phyloP scores from a whole-genome alignment of 2,888 invertebrate genomes.

The Pachydiplax longipennis region DNA sequence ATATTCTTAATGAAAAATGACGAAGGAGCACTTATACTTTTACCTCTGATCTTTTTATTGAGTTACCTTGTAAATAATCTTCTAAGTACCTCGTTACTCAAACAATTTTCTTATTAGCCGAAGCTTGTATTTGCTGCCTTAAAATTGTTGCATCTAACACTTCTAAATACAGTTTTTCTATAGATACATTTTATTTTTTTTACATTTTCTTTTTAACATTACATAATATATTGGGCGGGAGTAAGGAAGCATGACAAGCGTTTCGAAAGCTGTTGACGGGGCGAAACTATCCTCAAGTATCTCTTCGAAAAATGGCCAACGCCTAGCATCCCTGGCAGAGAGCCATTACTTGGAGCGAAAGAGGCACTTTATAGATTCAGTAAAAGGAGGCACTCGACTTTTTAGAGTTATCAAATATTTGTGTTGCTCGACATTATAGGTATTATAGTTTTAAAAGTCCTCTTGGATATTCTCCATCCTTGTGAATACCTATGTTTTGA shows the following conservation, averaged over 20 bases:
- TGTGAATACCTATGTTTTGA: too few species aligned
- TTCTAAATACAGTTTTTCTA: too few species aligned
- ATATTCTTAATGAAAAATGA: too few species aligned
- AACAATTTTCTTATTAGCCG: background rate
- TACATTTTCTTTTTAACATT: too few species aligned
- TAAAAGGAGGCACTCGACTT: background rate
- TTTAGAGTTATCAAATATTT: background rate
- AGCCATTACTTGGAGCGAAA: background rate
- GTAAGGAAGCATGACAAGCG: background rate
- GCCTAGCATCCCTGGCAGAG: background rate
- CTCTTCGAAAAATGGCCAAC: background rate
- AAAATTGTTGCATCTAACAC: background rate
- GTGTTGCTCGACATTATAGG: background rate
- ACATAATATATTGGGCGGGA: too few species aligned
- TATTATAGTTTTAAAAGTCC: too few species aligned
- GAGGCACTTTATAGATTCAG: background rate
- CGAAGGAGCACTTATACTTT: too few species aligned
- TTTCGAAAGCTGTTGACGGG: background rate
- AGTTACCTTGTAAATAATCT: too few species aligned
- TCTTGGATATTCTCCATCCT: too few species aligned
- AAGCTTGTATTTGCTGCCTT: background rate
- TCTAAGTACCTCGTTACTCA: background rate
- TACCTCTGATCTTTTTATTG: too few species aligned
- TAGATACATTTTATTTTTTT: too few species aligned
- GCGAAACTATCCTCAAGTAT: background rate